Evolutionary conservation across 2,888 invertebrate species (phyloP), one percentile per base, ranked within the genome.

Genomic region (Cantharis rustica): DNA sequence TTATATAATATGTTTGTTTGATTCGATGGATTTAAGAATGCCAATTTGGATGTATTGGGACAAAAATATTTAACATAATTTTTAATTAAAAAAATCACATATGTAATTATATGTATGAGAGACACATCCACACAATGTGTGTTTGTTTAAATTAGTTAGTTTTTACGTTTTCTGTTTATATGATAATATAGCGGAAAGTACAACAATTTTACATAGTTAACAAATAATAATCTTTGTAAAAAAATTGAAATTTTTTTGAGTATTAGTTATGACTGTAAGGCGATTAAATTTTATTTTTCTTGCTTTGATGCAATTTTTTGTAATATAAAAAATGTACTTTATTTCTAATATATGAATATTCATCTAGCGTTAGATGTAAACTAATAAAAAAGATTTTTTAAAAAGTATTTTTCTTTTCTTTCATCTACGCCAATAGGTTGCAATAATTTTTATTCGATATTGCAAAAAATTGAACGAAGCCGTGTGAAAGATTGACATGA

Each of bases 291-390:
- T 47, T 47, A 47, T 47, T 47, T 47, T 66, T 66, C 17, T 23
- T 66, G 23, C 64, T 17, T 66, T 66, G n/a, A 66, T 66, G 64
- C 64, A 66, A 66, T 66, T 66, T 47, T 66, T n/a, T 72, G 72
- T 72, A 72, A 72, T 72, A 72, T 72, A 72, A 72, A 47, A 47
- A 72, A 72, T 72, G 64, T 72, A 72, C 66, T 64, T 72, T 72
- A 72, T 72, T 72, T 72, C 66, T 72, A 72, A 72, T 72, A 66
- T 47, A 23, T 66, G 64, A 31, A 66, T 72, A 72, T 72, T 27
- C 23, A 72, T 72, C 66, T 72, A 66, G 72, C 66, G 72, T 72
- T 71, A 68, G 27, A 66, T 66, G 64, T 66, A 66, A 66, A 66
- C 64, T 17, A 23, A 66, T 47, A 66, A 20, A 66, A 23, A 66